Base-by-base conservation (phyloP, 2,888 invertebrate species). In the Watsonalla cultraria region DNA sequence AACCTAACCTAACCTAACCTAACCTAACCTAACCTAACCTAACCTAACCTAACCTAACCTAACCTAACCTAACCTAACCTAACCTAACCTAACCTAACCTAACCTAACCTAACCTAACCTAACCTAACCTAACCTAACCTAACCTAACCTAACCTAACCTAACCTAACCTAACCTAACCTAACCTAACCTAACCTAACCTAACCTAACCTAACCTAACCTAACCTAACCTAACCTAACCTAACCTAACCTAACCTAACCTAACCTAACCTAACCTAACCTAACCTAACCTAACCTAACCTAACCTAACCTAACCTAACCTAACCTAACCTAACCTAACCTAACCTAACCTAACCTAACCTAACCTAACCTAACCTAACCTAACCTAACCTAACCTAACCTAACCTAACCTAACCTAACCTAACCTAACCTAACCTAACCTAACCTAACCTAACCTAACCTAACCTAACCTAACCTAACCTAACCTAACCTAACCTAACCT, bases 151-250 rank as follows among this genome's bases (percentile, higher is more conserved):
- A 56, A 56, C 56, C 56, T 56, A 56, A 56, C 56, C 56, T 56
- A 56, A 56, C 56, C 56, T 56, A 54, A 56, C 53, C 56, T 54
- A 54, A 52, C 54, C 56, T 54, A 56, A 56, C 56, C 56, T 54
- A 53, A 54, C 56, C 54, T 51, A 59, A 59, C 56, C 56, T 59
- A 55, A 56, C 56, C 54, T 60, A 60, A 58, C 58, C 58, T 56
- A 58, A 58, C 56, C 56, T 56, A 58, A 58, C 58, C 55, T 56
- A 58, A 56, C 58, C 58, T 58, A 58, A 58, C 58, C 59, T 59
- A 59, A 57, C 59, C 59, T 60, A 60, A 56, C 57, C 57, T 60
- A 57, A 56, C 53, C 55, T 52, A 57, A 55, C 59, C 54, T 57
- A 57, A 52, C 51, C 55, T 56, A 54, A 52, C 51, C 52, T 54